These are phyloP conservation scores for Alviniconcha marisindica DNA, from an alignment of 1,140 invertebrate genomes.

Conservation along the genomic window DNA sequence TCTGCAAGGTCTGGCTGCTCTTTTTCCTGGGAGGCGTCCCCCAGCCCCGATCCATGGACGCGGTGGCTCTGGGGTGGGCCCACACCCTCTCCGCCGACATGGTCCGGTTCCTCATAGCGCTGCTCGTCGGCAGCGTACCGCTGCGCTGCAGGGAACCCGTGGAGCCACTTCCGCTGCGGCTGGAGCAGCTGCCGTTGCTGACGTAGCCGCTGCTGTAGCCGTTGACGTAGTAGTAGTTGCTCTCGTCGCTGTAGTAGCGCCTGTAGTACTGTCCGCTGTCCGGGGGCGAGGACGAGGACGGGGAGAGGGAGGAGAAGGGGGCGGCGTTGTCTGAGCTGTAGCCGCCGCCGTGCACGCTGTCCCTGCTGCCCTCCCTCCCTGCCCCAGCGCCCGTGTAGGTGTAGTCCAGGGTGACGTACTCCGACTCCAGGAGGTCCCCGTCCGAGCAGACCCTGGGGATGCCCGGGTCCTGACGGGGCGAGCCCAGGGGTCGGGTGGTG, in stretches of 20 bases:
- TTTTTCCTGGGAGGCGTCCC: neutral
- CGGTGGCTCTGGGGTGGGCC: no score
- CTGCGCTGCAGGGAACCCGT: constrained; percentile 23
- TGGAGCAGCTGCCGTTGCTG: neutral
- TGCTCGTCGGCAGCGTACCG: neutral
- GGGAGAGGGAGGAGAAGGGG: neutral
- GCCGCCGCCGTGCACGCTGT: neutral
- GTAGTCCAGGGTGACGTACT: constrained; percentile 22
- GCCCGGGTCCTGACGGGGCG: neutral
- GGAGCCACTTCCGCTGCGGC: neutral
- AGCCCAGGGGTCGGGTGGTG: neutral
- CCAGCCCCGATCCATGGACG: neutral
- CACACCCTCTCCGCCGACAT: constrained; percentile 16
- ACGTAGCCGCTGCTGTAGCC: constrained; percentile 28
- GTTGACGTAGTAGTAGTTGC: constrained; percentile 21
- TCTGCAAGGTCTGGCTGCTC: constrained; percentile 34
- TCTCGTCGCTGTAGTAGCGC: constrained; percentile 14
- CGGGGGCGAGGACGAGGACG: neutral
- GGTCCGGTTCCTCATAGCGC: neutral
- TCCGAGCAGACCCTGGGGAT: constrained; percentile 32
- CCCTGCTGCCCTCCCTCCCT: neutral
- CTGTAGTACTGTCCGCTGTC: neutral
- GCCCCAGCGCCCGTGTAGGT: neutral
- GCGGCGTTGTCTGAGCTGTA: neutral
- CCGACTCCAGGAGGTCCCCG: constrained; percentile 23